Percentiles rank a stretch among this genome's conserved stretches.
Evolutionary conservation across 2,113 vertebrate genomes (phyloP).

Genomic region (Pterocles gutturalis): DNA sequence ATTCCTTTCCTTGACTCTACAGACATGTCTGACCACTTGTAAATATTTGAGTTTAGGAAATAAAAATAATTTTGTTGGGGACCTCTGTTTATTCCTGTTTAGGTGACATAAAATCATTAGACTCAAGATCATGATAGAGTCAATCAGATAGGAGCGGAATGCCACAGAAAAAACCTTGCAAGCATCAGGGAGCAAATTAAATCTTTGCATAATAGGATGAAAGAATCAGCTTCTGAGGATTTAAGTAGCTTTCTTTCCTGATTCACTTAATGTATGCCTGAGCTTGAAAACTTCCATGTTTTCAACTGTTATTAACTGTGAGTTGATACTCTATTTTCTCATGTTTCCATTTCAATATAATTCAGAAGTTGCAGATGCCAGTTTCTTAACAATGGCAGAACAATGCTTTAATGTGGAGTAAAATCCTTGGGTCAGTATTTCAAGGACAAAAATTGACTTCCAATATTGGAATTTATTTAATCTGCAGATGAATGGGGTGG

Average conservation of each 20-base stretch:
- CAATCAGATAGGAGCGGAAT: background rate
- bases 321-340: background rate
- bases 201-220: background rate
- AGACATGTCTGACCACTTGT: background rate
- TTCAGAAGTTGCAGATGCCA: background rate
- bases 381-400: background rate
- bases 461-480: background rate
- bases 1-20: constrained; percentile 11
- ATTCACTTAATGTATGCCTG: background rate
- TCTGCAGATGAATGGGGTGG: background rate
- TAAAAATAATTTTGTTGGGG: background rate
- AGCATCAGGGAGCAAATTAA: background rate
- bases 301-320: background rate
- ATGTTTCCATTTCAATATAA: background rate
- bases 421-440: background rate
- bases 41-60: constrained; percentile 38
- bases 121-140: background rate
- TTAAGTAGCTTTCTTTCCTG: background rate
- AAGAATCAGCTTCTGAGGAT: background rate
- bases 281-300: background rate
- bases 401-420: background rate
- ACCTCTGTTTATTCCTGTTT: constrained; percentile 29
- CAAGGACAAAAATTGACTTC: background rate
- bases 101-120: background rate
- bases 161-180: background rate